A percentile compares a stretch with the other conserved stretches of the same genome.
Conservation (phyloP, 2,797 vertebrate genomes). For the Acanthopagrus latus region DNA sequence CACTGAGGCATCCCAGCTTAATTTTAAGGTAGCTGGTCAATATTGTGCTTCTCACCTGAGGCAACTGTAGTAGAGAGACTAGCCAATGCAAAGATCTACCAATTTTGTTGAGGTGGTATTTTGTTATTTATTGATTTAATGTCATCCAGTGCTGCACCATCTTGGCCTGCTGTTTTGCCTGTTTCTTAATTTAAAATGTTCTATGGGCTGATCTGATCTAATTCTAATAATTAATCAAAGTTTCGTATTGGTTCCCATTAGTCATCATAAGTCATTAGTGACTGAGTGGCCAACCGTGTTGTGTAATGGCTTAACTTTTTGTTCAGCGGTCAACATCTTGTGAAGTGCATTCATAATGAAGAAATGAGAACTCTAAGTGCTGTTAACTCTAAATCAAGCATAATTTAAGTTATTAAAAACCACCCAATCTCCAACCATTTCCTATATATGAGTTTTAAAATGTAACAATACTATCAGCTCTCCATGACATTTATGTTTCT, state of each 20-base stretch:
- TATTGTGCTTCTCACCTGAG: neutral
- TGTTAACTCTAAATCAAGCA: neutral
- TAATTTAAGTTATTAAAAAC: neutral
- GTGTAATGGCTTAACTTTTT: neutral
- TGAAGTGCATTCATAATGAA: too few relatives aligned
- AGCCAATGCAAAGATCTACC: slow-evolving; percentile 8
- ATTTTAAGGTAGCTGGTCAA: neutral
- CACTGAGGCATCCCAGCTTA: neutral
- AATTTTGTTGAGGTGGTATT: slow-evolving; percentile 29
- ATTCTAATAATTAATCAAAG: slow-evolving; percentile 31
- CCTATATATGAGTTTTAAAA: neutral
- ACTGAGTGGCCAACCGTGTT: too few relatives aligned
- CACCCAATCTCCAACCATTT: neutral
- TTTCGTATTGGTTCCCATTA: too few relatives aligned
- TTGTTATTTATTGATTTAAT: slow-evolving; percentile 20
- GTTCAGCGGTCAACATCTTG: neutral
- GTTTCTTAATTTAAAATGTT: slow-evolving; percentile 56
- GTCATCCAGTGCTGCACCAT: slow-evolving; percentile 35
- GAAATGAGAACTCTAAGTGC: neutral
- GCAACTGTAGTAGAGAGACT: neutral
- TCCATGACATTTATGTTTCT: neutral
- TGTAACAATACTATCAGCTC: neutral
- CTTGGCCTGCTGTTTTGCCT: slow-evolving; percentile 34
- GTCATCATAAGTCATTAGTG: neutral
- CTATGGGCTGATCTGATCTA: slow-evolving; percentile 69